Percentiles rank a stretch among this genome's conserved stretches.
These are phyloP conservation scores for Onthophagus sagittarius DNA, from an alignment of 2,888 invertebrate genomes.

Conservation along the genomic window DNA sequence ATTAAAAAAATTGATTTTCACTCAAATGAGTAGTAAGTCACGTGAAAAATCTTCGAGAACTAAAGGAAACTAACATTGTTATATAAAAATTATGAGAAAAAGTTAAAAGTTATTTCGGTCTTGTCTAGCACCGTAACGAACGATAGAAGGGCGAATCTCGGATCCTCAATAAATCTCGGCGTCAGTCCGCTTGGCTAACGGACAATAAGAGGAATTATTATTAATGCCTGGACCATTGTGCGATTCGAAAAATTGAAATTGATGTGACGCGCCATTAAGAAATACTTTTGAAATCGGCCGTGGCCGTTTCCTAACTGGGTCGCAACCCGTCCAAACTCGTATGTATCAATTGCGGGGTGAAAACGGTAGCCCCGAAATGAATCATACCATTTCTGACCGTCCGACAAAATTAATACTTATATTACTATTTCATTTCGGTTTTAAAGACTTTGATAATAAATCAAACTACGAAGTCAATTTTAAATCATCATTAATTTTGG, in stretches of 20 bases:
- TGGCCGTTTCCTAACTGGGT: background rate
- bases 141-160: background rate
- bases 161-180: background rate
- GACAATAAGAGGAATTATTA: background rate
- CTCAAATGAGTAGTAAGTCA: too few species aligned
- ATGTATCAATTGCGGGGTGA: background rate
- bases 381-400: background rate
- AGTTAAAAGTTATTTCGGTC: background rate
- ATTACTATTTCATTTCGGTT: background rate
- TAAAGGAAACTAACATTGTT: background rate
- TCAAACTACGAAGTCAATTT: background rate
- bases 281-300: background rate
- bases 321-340: background rate
- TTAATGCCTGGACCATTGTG: background rate
- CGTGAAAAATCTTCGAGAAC: too few species aligned
- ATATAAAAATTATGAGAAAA: background rate
- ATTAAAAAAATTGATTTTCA: too few species aligned
- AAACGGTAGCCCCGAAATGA: background rate
- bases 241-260: background rate
- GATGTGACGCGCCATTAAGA: background rate
- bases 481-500: background rate
- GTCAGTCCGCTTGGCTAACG: background rate
- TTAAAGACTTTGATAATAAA: background rate
- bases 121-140: background rate
- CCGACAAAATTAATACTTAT: too few species aligned